Evolutionary conservation across 2,888 invertebrate species (phyloP), one percentile per base, ranked within the genome.

Genomic region (Eilema depressum): DNA sequence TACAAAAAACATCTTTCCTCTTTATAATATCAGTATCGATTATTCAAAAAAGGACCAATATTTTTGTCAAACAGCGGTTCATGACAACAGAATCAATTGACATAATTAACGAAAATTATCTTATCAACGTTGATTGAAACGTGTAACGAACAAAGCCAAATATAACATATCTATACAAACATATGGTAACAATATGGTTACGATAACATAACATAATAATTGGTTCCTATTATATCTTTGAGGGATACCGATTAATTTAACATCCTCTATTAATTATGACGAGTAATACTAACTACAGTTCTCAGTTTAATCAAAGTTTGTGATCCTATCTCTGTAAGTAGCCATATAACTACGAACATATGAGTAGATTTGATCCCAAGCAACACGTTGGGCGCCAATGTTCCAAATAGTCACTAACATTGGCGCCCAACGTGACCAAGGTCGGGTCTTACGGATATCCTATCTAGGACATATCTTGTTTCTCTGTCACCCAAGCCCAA

Each of bases 291-390:
- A 64, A 70, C 59, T 66, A 69, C 62, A 68, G 53, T 70, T 66
- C 28, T n/a, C 69, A 60, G 71, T 76, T 73, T 70, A 66, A 75
- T 76, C 63, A 59, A 69, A 75, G 73, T 81, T 76, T 70, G 56
- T 60, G 33, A 37, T 25, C 10, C 10, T 26, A 64, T 56, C 26
- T 37, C 25, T 47, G 26, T 20, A 53, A 17, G 20, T 20, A 30
- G 23, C 28, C 33, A 2, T 17, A 12, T 61, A 33, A 25, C 25
- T 28, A 1, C 10, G 17, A 28, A 53, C n/a, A 8, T 10, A 53
- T 20, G 53, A n/a, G 53, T 53, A 53, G 53, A 53, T 53, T 53
- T 53, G n/a, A 2, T n/a, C 2, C 10, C 53, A 1, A 53, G 10
- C 53, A n/a, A n/a, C n/a, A 53, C 53, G 53, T 53, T 20, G 53